Evolutionary conservation across 2,113 vertebrate genomes (phyloP).

Genomic region (Tauraco erythrolophus): DNA sequence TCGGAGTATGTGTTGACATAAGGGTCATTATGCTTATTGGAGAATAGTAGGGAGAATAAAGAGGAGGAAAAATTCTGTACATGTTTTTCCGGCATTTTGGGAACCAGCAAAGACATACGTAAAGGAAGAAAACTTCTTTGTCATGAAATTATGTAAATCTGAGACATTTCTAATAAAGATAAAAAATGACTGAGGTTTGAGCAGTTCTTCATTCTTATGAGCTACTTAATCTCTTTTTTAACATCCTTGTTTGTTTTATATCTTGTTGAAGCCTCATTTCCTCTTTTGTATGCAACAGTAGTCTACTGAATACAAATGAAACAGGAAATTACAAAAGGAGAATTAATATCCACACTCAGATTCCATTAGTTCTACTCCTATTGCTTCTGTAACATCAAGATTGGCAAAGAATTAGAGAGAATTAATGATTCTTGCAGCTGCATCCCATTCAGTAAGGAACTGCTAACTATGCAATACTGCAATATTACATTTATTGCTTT

Average conservation of each 20-base stretch:
- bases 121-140: not conserved
- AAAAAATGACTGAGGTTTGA: not conserved
- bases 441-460: not conserved
- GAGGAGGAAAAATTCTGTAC: not conserved
- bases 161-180: not conserved
- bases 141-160: not conserved
- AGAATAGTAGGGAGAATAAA: not conserved
- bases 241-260: not conserved
- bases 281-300: not conserved
- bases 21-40: not conserved
- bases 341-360: slow-evolving; percentile 12
- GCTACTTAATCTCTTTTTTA: not conserved
- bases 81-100: not conserved
- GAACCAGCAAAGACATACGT: not conserved
- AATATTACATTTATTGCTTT: not conserved
- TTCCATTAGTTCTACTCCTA: not conserved
- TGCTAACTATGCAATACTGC: not conserved
- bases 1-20: not conserved
- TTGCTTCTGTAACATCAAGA: not conserved
- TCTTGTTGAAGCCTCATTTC: not conserved
- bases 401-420: not conserved
- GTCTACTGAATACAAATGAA: not conserved
- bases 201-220: not conserved
- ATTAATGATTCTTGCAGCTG: not conserved
- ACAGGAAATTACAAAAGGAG: not conserved